These are phyloP conservation scores for Thamnophis sirtalis DNA, from an alignment of 2,113 vertebrate genomes.

Conservation along the genomic window DNA sequence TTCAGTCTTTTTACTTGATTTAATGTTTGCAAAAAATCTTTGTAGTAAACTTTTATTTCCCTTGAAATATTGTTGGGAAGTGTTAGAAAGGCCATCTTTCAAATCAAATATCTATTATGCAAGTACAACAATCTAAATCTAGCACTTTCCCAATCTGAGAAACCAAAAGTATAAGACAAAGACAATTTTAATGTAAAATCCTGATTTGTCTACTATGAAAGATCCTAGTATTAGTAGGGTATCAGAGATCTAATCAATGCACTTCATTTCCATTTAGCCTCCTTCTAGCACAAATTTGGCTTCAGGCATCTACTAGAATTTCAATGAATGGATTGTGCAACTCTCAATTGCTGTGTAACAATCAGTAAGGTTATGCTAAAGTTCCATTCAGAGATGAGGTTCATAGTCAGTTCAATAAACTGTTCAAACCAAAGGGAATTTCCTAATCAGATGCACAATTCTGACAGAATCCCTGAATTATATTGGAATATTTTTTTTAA, in stretches of 20 bases:
- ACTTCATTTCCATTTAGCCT: neutral
- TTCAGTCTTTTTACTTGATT: neutral
- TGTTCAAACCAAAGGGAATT: neutral
- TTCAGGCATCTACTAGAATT: neutral
- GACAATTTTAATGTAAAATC: neutral
- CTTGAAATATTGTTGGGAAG: neutral
- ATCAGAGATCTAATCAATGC: neutral
- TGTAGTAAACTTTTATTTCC: neutral
- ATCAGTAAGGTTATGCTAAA: neutral
- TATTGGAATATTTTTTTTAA: neutral
- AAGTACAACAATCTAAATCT: neutral
- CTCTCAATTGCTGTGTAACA: neutral
- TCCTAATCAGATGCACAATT: neutral
- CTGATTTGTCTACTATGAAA: neutral
- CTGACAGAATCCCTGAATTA: neutral
- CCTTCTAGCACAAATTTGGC: conserved; percentile 21
- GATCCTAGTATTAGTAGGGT: neutral
- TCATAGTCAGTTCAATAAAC: neutral
- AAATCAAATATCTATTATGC: neutral
- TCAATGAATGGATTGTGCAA: neutral
- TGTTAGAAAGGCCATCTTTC: neutral
- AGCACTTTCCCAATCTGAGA: neutral
- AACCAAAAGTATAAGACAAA: neutral
- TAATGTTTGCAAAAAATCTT: neutral
- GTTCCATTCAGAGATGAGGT: neutral